Conservation (phyloP, 2,888 invertebrate genomes). For the Ochlodes sylvanus region DNA sequence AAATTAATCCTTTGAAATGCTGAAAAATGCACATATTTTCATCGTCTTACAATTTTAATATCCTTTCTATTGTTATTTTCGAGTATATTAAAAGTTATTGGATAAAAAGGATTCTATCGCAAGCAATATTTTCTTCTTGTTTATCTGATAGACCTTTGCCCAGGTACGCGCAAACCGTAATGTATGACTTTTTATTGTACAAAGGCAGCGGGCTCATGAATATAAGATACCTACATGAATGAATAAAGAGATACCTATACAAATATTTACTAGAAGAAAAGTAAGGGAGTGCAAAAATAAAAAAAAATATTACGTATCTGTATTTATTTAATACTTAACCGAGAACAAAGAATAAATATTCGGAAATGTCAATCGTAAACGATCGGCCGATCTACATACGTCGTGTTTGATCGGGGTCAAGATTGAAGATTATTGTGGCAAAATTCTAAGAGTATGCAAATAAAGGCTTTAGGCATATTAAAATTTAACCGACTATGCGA, state of each 20-base stretch:
- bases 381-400: too few relatives aligned
- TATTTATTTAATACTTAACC: neutral
- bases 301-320: neutral
- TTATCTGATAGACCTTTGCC: conserved; percentile 22
- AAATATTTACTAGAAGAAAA: conserved; percentile 12
- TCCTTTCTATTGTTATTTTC: conserved; percentile 27
- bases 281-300: neutral
- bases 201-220: conserved; percentile 35
- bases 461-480: too few relatives aligned
- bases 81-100: conserved; percentile 7
- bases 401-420: too few relatives aligned
- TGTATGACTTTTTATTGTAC: conserved; percentile 35
- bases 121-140: conserved; percentile 23
- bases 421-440: too few relatives aligned
- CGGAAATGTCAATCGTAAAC: too few relatives aligned
- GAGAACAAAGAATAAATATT: neutral
- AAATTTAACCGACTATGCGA: too few relatives aligned
- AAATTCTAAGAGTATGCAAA: too few relatives aligned
- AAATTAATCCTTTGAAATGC: too few relatives aligned
- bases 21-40: too few relatives aligned
- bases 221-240: conserved; percentile 24
- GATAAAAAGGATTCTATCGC: conserved; percentile 6
- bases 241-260: conserved; percentile 22
- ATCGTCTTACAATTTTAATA: too few relatives aligned
- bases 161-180: conserved; percentile 23